These are phyloP conservation scores for Idris sp. DNA, from an alignment of 1,140 invertebrate species.

Conservation along the genomic window DNA sequence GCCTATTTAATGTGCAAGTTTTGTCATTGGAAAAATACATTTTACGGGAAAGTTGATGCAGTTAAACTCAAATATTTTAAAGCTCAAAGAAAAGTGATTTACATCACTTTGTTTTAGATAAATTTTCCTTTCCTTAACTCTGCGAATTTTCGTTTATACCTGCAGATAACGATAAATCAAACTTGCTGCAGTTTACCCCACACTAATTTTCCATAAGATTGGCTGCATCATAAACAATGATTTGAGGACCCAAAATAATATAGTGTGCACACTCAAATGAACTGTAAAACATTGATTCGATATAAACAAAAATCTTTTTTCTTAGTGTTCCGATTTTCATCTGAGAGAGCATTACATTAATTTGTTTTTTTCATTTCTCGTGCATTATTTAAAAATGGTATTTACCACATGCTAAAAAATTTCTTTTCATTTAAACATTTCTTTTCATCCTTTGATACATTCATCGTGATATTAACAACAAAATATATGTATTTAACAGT, in stretches of 20 bases:
- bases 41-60: too few relatives aligned
- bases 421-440: too few relatives aligned
- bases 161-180: slow-evolving; percentile 18
- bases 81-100: neutral
- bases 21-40: too few relatives aligned
- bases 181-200: neutral
- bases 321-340: neutral
- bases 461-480: too few relatives aligned
- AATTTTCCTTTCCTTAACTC: neutral
- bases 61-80: neutral
- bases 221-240: slow-evolving; percentile 14
- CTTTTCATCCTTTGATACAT: too few relatives aligned
- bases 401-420: too few relatives aligned
- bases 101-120: slow-evolving; percentile 9
- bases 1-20: too few relatives aligned
- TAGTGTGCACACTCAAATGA: slow-evolving; percentile 14
- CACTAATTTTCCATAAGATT: slow-evolving; percentile 32
- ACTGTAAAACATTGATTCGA: slow-evolving; percentile 8
- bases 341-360: too few relatives aligned
- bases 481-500: too few relatives aligned
- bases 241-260: slow-evolving; percentile 12
- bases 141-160: neutral
- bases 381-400: too few relatives aligned
- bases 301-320: too few relatives aligned
- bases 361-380: too few relatives aligned